Percentiles rank a stretch among this genome's conserved stretches.
phyloP scores from a whole-genome alignment of 2,888 invertebrate genomes.

The Pandemis heparana region DNA sequence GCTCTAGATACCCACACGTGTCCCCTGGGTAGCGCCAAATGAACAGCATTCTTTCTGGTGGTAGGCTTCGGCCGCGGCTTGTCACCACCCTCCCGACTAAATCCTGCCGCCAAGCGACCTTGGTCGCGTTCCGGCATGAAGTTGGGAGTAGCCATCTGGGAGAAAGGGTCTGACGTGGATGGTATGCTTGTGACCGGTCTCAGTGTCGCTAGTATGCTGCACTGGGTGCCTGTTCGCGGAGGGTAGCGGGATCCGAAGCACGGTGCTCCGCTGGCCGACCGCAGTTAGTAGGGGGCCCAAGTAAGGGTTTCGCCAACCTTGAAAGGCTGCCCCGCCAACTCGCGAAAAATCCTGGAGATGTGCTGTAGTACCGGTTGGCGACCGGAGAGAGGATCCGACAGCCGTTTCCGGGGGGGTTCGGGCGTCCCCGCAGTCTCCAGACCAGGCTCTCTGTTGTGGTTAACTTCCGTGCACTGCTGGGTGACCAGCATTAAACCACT shows the following conservation, averaged over 20 bases:
- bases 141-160: not conserved
- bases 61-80: not conserved
- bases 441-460: too few relatives aligned
- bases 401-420: too few relatives aligned
- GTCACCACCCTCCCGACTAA: not conserved
- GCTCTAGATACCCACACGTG: not conserved
- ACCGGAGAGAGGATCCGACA: too few relatives aligned
- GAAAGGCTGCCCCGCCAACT: too few relatives aligned
- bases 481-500: too few relatives aligned
- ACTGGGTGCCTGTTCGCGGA: not conserved
- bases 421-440: too few relatives aligned
- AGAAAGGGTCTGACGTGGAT: not conserved
- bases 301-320: too few relatives aligned
- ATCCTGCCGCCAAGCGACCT: not conserved
- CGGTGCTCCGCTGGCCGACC: too few relatives aligned
- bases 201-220: not conserved
- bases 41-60: not conserved
- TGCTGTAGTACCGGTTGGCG: not conserved
- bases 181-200: not conserved
- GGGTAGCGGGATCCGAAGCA: too few relatives aligned
- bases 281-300: too few relatives aligned
- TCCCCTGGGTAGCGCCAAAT: not conserved
- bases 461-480: too few relatives aligned
- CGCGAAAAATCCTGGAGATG: not conserved
- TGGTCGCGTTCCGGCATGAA: not conserved